These are phyloP conservation scores for Thecophora atra DNA, from an alignment of 2,888 invertebrate species.

Conservation along the genomic window DNA sequence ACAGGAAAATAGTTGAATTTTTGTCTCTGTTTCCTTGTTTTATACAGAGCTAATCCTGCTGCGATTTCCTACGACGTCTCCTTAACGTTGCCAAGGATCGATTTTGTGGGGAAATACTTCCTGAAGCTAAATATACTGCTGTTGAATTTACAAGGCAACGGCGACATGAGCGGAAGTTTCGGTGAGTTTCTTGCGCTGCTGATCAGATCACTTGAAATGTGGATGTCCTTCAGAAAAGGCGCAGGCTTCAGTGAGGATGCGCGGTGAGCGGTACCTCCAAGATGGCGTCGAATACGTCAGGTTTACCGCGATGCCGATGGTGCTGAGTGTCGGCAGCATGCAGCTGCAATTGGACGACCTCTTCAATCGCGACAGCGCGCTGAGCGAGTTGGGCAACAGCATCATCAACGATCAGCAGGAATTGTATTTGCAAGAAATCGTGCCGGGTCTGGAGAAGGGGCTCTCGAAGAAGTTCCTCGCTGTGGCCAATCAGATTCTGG, in stretches of 20 bases:
- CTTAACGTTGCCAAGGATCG: constrained; percentile 60
- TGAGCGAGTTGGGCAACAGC: constrained; percentile 63
- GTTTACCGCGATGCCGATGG: constrained; percentile 61
- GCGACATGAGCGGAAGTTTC: constrained; percentile 61
- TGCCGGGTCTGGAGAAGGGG: constrained; percentile 63
- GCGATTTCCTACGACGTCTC: constrained; percentile 62
- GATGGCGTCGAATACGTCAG: constrained; percentile 61
- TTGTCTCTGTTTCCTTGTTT: constrained; percentile 10
- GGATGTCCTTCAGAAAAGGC: constrained; percentile 56
- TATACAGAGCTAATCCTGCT: constrained; percentile 58
- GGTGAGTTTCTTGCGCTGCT: constrained; percentile 48
- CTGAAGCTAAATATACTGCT: constrained; percentile 61
- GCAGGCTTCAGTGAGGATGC: constrained; percentile 61
- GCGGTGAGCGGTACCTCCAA: constrained; percentile 55
- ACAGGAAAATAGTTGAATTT: not conserved
- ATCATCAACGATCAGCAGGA: constrained; percentile 64
- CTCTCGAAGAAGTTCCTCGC: constrained; percentile 62
- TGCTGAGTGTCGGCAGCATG: constrained; percentile 59
- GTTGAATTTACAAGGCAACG: constrained; percentile 62
- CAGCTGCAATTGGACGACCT: constrained; percentile 62
- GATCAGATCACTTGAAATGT: not conserved
- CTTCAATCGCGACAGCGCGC: constrained; percentile 61
- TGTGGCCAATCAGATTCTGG: constrained; percentile 63
- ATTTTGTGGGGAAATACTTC: constrained; percentile 62
- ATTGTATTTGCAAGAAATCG: constrained; percentile 62